Evolutionary conservation across 1,140 invertebrate species (phyloP).

Genomic region (Lepidurus apus): DNA sequence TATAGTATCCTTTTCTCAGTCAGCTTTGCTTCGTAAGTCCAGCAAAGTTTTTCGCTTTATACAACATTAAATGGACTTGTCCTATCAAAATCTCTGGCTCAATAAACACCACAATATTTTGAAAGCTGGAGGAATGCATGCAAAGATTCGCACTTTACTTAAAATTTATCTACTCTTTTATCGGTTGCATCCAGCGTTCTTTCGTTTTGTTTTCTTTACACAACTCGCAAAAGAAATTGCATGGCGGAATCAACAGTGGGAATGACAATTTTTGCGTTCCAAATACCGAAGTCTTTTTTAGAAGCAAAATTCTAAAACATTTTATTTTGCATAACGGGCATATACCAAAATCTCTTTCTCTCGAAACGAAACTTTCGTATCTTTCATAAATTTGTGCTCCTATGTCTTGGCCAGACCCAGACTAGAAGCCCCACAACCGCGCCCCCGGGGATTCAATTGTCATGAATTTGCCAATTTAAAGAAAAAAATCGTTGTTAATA

Average conservation of each 20-base stretch:
- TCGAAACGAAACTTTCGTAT: not conserved
- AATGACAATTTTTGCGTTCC: slow-evolving; percentile 19
- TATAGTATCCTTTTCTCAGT: not conserved
- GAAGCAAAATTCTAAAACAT: not conserved
- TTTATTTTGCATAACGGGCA: slow-evolving; percentile 1
- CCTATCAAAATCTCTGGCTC: slow-evolving; percentile 1
- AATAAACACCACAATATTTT: not conserved
- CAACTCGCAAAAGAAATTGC: not conserved
- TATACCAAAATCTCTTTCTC: slow-evolving; percentile 9
- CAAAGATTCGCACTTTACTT: not conserved
- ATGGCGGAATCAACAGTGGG: not conserved
- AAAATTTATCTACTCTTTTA: not conserved
- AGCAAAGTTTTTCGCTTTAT: not conserved
- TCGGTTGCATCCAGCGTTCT: not conserved
- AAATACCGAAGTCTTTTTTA: not conserved
- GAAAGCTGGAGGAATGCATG: slow-evolving; percentile 18
- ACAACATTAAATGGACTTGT: not conserved
- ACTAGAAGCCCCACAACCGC: slow-evolving; percentile 17
- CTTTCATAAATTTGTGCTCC: not conserved
- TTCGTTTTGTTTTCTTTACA: not conserved
- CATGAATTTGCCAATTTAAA: not conserved
- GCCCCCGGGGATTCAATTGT: slow-evolving; percentile 1
- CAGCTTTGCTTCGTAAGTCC: not conserved
- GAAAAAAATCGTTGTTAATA: not conserved
- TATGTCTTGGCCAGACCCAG: not conserved